These are phyloP conservation scores for Cardiocondyla obscurior DNA, from an alignment of 1,140 invertebrate genomes.

Conservation along the genomic window DNA sequence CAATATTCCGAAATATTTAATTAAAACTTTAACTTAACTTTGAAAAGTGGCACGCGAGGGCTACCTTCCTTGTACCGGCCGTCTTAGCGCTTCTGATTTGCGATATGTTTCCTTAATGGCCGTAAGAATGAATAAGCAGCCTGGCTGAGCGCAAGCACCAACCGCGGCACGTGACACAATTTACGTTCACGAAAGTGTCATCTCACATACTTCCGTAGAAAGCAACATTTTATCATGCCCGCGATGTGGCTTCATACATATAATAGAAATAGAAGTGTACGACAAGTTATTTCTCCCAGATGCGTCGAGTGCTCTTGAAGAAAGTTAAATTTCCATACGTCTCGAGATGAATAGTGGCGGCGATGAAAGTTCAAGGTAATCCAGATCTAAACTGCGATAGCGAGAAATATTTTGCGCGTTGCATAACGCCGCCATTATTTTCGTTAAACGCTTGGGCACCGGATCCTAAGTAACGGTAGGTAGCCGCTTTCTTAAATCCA, in stretches of 20 bases:
- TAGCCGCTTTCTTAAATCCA: neutral
- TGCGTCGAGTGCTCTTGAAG: neutral
- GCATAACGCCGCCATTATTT: neutral
- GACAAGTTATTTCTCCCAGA: conserved; percentile 25
- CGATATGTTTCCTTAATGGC: conserved; percentile 8
- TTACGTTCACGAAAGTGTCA: conserved; percentile 54
- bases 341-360: conserved; percentile 26
- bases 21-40: conserved; percentile 41
- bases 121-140: neutral
- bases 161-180: conserved; percentile 51
- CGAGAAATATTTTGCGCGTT: neutral
- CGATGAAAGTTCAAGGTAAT: conserved; percentile 46
- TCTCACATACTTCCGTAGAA: conserved; percentile 47
- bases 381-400: neutral
- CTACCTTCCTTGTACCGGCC: neutral
- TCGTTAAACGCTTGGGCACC: neutral
- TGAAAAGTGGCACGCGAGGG: neutral
- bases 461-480: neutral
- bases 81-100: conserved; percentile 13
- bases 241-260: conserved; percentile 47
- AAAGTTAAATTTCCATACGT: conserved; percentile 35
- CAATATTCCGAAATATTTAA: conserved; percentile 34
- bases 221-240: conserved; percentile 61
- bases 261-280: conserved; percentile 57
- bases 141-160: conserved; percentile 11